Base-by-base conservation (phyloP, 2,113 vertebrate species). In the Strix aluco region DNA sequence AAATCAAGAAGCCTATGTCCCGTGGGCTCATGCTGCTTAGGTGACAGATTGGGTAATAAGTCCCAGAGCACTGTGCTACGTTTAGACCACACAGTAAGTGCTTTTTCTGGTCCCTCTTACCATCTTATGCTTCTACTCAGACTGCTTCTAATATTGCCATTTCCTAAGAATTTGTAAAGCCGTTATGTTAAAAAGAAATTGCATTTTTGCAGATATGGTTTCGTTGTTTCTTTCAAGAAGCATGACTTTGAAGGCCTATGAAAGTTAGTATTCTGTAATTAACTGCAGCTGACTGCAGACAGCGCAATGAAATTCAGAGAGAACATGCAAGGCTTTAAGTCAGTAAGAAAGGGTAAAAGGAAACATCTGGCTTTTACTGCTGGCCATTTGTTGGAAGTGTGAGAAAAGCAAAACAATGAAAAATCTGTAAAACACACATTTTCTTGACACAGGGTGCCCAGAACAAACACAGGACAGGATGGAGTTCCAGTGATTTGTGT, bases 11-110 rank as follows among this genome's bases (percentile, higher is more conserved):
- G 5, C 20, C 11, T 2, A 0, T 16, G n/a, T 38, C 38, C 21
- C 51, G 4, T 57, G 36, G 19, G 44, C 11, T 55, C 6, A 5
- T 5, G 1, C 6, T 51, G 16, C 55, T 72, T 47, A 32, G 0
- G 0, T 27, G 19, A 5, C 23, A 23, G 26, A 30, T 12, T 51
- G 13, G 19, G 14, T 67, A 40, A 40, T 32, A 36, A 21, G 20
- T 52, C 7, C 8, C 19, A 69, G 49, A 84, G 27, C 42, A 16
- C 22, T 57, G 1, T 69, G 22, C 34, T n/a, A 13, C 2, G 0
- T n/a, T 62, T 15, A 58, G 72, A 11, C 38, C 32, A 22, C 3
- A 2, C 23, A 29, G 7, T 49, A 32, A 55, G 32, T 46, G 29
- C 11, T 65, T 85, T 92, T 73, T 78, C 63, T 77, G 44, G 15